Base-by-base conservation (phyloP, 2,797 vertebrate species). In the Myotis findleyi region DNA sequence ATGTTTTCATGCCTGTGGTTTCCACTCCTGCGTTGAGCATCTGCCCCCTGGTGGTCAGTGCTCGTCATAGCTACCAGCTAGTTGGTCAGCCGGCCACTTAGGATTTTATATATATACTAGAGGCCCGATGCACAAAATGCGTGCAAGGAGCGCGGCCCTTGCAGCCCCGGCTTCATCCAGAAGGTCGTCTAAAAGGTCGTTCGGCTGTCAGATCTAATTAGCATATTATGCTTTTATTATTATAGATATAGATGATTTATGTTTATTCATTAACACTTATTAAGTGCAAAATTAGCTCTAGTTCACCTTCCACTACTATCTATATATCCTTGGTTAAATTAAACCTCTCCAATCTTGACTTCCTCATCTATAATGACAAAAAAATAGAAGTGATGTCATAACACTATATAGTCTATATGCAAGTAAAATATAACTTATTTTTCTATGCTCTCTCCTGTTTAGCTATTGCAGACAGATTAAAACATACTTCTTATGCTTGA, bases 211-310 rank as follows among this genome's bases (percentile, higher is more conserved):
- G 13, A 11, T 47, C 47, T 47, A 47, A 47, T 47, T 47, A 47
- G 13, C 47, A 47, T 47, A 47, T 47, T 47, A 47, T 47, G 47
- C 47, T 14, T 47, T 47, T 47, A 47, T 47, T 47, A 47, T 47
- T 13, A 47, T 47, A 47, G 47, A 47, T 47, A 18, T 51, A 18
- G 16, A 51, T 44, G 38, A 73, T 10, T 83, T 77, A 41, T 49
- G 80, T 91, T 93, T 88, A 30, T 49, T 72, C 17, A 68, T 79
- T 92, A 92, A 84, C 8, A 79, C 80, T 72, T 86, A 80, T 64
- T 33, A 51, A 89, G 36, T 77, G 44, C 38, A 82, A 69, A 30
- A 36, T 25, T 64, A 25, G 44, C 89, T 87, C 69, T 71, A 62
- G 68, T 14, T 76, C 11, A 94, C 27, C 6, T 30, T 88, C 30